Base-by-base conservation (phyloP, 1,140 invertebrate species). In the Xylocopa sonorina region DNA sequence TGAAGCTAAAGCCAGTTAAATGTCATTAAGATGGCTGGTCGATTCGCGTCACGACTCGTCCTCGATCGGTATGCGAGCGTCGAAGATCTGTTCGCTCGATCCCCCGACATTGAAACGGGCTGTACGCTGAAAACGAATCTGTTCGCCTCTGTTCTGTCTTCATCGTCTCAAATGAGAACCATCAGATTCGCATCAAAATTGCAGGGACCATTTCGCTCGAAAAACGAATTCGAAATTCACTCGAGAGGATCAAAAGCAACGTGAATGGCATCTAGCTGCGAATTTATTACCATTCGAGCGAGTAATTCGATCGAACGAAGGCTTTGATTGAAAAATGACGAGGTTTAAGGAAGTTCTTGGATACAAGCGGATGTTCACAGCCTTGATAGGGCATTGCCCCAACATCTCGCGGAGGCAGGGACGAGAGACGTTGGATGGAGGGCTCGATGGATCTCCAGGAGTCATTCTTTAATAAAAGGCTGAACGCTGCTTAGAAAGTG, bases 41-140 rank as follows among this genome's bases (percentile, higher is more conserved):
- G 78, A 88, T 87, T 86, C 87, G 78, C 32, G 64, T 78, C 87
- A 88, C 87, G 87, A 86, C 82, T 80, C 84, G 86, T 87, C 86
- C 83, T 87, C 86, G 81, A 87, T 88, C 84, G 81, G 81, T 78
- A 88, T 84, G 84, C 86, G 77, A 76, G 29, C 32, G 78, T 73
- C 80, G 46, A 69, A 81, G 66, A 79, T 62, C 38, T 21, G 64
- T 3, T 27, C 6, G 10, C 2, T 46, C 21, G 34, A 34, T 10
- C 16, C 18, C 14, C 16, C 73, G 62, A 57, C 48, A 64, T 75
- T 57, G 48, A 63, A 75, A 55, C 72, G 38, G 55, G 6, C 24
- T 50, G 12, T 24, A 24, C 43, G n/a, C 34, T 34, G 67, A 55
- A 55, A 41, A 68, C 51, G 14, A 55, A 53, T 43, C 24, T 38